phyloP scores from a whole-genome alignment of 2,888 invertebrate genomes.

The Gortyna flavago region DNA sequence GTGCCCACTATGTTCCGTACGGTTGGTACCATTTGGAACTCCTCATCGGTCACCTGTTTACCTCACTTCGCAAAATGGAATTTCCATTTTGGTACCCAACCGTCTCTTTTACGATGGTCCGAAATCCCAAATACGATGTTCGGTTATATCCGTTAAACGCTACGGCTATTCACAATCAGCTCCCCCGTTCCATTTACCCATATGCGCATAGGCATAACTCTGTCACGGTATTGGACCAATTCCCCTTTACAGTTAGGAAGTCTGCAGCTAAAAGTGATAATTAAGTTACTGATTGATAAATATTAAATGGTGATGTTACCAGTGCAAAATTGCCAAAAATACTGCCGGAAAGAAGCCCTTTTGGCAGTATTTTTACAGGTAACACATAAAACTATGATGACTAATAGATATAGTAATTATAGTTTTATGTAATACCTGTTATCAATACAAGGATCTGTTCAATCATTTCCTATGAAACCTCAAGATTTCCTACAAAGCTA shows the following conservation, averaged over 20 bases:
- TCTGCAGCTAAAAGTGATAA: not conserved
- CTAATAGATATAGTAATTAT: not conserved
- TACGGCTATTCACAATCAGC: conserved; percentile 40
- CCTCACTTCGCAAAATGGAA: not conserved
- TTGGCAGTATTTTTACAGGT: too few species aligned
- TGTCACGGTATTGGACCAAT: conserved; percentile 14
- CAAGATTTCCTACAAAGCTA: conserved; percentile 26
- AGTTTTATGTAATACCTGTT: not conserved
- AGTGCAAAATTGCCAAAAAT: not conserved
- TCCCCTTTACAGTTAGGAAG: conserved; percentile 17
- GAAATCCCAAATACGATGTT: conserved; percentile 2
- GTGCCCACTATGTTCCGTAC: conserved; percentile 96
- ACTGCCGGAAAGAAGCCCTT: too few species aligned
- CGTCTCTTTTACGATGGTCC: too few species aligned
- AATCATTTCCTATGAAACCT: conserved; percentile 1
- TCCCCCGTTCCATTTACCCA: conserved; percentile 58
- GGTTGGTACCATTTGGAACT: conserved; percentile 90
- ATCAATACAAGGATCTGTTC: not conserved
- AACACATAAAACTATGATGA: too few species aligned
- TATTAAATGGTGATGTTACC: not conserved
- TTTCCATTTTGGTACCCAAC: not conserved
- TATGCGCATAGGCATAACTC: conserved; percentile 42
- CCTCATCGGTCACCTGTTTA: not conserved
- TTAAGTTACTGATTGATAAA: not conserved
- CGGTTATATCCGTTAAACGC: conserved; percentile 26